Evolutionary conservation across 1,140 invertebrate species (phyloP), one percentile per base, ranked within the genome.

Genomic region (Papilio aristodemus): DNA sequence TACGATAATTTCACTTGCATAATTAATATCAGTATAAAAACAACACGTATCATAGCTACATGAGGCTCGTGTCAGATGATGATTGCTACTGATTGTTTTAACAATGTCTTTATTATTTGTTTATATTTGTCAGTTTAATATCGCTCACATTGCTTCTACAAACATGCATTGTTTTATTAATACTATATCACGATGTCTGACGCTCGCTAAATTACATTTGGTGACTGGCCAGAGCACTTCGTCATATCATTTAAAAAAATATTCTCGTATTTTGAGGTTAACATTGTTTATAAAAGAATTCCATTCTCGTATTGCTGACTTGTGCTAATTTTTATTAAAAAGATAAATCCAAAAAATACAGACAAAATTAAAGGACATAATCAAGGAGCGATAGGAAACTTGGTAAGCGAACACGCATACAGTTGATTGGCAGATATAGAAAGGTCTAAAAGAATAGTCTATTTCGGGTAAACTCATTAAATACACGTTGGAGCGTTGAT

Each of bases 61-160:
- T 75, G 46, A 71, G 75, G 71, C 77, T 75, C 78, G 76, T 71
- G 71, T 73, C 62, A 71, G 32, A 27, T 43, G 57, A 46, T 64
- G 62, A 72, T 50, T 46, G 36, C 46, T 54, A 54, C 46, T 54
- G 60, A 66, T 66, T 68, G 57, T 64, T 32, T 70, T 70, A 73
- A 87, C 83, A 80, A 83, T 72, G 73, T 50, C 62, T 68, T 72
- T 76, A 70, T 71, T 78, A 77, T 80, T 60, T 84, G 80, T 82
- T 85, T 90, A 82, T 86, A 87, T 84, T 66, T 72, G 75, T 75
- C 72, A 84, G 80, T 81, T 83, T 84, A 81, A 76, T 77, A 76
- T 78, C 75, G 74, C 74, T 72, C 58, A 68, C 73, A 64, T 54
- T 38, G 39, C 54, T 36, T 41, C 19, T 71, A 74, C 63, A 73